These are phyloP conservation scores for Sapajus apella DNA, from an alignment of 2,113 vertebrate species.

Conservation along the genomic window DNA sequence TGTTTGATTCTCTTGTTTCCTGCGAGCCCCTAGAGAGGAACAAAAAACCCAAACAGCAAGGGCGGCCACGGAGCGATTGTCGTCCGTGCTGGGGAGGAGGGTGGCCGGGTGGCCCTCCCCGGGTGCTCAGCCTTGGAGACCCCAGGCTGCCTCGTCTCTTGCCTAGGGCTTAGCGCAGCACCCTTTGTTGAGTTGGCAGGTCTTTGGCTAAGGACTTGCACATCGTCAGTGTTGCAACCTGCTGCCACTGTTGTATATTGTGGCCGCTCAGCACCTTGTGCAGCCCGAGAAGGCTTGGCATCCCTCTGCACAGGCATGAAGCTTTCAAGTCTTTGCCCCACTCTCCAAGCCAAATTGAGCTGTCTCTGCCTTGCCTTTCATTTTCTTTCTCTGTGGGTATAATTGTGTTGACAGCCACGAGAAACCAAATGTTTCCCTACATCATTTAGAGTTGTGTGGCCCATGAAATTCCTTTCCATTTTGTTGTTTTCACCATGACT, in stretches of 20 bases:
- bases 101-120: not conserved
- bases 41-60: not conserved
- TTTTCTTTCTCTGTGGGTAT: slow-evolving; percentile 24
- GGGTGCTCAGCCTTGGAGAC: not conserved
- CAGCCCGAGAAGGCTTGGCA: not conserved
- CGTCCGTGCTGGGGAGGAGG: not conserved
- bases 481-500: slow-evolving; percentile 47
- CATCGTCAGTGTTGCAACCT: not conserved
- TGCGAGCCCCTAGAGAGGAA: not conserved
- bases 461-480: slow-evolving; percentile 26
- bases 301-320: not conserved
- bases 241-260: rapidly evolving
- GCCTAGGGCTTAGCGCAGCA: rapidly evolving
- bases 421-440: slow-evolving; percentile 41
- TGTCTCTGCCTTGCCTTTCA: not conserved
- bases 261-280: not conserved
- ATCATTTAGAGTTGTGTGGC: not conserved
- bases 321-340: not conserved
- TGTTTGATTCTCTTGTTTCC: not conserved
- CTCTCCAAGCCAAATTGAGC: not conserved
- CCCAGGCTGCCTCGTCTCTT: rapidly evolving
- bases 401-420: slow-evolving; percentile 45
- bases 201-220: not conserved
- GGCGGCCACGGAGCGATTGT: rapidly evolving
- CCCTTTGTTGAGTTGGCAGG: not conserved